Base-by-base conservation (phyloP, 2,113 vertebrate genomes). In the Apodemus sylvaticus region DNA sequence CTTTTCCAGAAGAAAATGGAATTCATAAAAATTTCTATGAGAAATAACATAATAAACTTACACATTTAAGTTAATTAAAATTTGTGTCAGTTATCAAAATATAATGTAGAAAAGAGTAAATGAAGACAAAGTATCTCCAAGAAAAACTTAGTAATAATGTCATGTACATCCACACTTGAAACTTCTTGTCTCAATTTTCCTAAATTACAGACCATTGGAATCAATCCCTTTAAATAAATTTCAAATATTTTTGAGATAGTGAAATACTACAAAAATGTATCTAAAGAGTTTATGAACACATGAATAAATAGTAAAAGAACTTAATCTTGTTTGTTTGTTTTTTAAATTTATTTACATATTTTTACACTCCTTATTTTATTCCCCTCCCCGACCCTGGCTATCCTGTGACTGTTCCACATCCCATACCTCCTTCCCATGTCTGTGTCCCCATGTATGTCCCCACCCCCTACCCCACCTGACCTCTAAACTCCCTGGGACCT, bases 181-280 rank as follows among this genome's bases (percentile, higher is more conserved):
- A 74, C 62, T 68, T 45, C 5, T 7, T 73, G 26, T 62, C 53
- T 62, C 34, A 9, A 51, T 0, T 55, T 74, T 92, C 85, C 83
- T 39, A 88, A 93, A 48, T 62, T 81, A 7, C 58, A 74, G 0
- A 19, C 92, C 14, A 97, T 62, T 89, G 29, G n/a, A 53, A 51
- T 6, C 58, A 2, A 13, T 58, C 3, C 64, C 51, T 83, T 71
- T 8, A 82, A 86, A 66, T 89, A 66, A 45, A 14, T 66, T 93
- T 81, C 24, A 4, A 82, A 31, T 90, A 9, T 94, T 95, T 89
- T n/a, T 94, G 34, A 95, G 71, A 34, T 89, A 66, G 2, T 85
- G 12, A 14, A n/a, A 78, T 66, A 82, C 53, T 55, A 76, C 51
- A 92, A 45, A 4, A 48, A 14, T n/a, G 22, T 68, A 14, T 68